These are phyloP conservation scores for Leontocebus nigricollis DNA, from an alignment of 2,797 vertebrate species.

Conservation along the genomic window DNA sequence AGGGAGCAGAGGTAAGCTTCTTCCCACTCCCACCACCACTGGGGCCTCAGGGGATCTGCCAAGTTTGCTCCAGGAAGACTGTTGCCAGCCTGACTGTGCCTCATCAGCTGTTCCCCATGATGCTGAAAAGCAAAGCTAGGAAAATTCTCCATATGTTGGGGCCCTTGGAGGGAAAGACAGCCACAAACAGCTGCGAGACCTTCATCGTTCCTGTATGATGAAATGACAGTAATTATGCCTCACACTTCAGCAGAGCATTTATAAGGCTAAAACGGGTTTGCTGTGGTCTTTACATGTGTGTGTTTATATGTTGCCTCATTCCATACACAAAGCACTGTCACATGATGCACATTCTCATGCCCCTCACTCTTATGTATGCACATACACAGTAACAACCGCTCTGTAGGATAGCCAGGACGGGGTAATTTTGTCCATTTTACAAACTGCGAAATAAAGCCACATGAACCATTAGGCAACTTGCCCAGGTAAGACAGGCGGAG, in stretches of 20 bases:
- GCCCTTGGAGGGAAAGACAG: neutral
- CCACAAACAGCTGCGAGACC: constrained; percentile 53
- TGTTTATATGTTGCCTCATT: neutral
- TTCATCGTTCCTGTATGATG: neutral
- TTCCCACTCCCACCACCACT: accelerated
- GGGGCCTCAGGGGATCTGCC: neutral
- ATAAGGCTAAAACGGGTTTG: neutral
- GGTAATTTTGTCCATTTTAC: neutral
- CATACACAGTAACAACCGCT: neutral
- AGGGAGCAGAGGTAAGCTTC: too few species aligned
- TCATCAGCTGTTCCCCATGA: neutral
- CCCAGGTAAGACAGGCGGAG: neutral
- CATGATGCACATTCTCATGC: neutral
- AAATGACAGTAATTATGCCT: constrained; percentile 68
- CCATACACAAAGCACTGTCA: neutral
- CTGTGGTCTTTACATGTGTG: constrained; percentile 36
- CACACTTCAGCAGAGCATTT: constrained; percentile 35
- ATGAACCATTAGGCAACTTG: neutral
- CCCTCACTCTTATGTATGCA: neutral
- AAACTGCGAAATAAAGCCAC: neutral
- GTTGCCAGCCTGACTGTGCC: neutral
- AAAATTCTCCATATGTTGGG: neutral
- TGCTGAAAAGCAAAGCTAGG: constrained; percentile 41
- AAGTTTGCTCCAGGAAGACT: neutral
- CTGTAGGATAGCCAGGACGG: neutral